Evolutionary conservation across 1,140 invertebrate species (phyloP).

Genomic region (Campoletis sonorensis): DNA sequence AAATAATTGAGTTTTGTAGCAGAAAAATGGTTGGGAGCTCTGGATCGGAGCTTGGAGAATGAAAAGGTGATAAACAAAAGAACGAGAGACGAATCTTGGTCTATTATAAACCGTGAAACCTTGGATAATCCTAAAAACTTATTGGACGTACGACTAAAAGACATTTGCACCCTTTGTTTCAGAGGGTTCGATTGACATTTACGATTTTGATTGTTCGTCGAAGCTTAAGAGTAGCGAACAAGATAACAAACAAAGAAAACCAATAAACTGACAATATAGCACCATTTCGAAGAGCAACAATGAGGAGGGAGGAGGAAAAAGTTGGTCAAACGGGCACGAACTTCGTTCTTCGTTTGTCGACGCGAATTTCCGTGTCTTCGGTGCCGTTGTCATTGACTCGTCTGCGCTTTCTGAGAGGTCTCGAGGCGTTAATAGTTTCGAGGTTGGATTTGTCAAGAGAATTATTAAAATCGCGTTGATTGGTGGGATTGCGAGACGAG

Average conservation of each 20-base stretch:
- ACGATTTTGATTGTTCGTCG: not conserved
- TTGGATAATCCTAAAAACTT: too few species aligned
- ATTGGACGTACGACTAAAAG: not conserved
- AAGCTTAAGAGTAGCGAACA: not conserved
- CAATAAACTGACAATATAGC: slow-evolving; percentile 4
- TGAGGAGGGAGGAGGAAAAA: not conserved
- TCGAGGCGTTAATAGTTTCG: slow-evolving; percentile 60
- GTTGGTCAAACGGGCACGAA: slow-evolving; percentile 62
- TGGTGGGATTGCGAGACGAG: slow-evolving; percentile 54
- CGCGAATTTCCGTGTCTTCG: slow-evolving; percentile 72
- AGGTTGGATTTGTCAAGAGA: slow-evolving; percentile 46
- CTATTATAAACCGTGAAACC: too few species aligned
- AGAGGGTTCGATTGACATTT: too few species aligned
- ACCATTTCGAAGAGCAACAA: slow-evolving; percentile 8
- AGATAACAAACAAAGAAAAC: not conserved
- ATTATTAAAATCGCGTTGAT: slow-evolving; percentile 57
- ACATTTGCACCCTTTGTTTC: slow-evolving; percentile 26
- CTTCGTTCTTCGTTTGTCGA: slow-evolving; percentile 62
- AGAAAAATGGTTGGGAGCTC: too few species aligned
- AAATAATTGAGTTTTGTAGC: too few species aligned
- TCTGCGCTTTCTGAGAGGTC: slow-evolving; percentile 80
- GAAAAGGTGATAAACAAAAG: too few species aligned
- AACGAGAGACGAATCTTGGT: too few species aligned
- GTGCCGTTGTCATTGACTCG: slow-evolving; percentile 73
- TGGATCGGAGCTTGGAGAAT: too few species aligned